These are phyloP conservation scores for Suncus etruscus DNA, from an alignment of 2,113 vertebrate genomes.

Conservation along the genomic window DNA sequence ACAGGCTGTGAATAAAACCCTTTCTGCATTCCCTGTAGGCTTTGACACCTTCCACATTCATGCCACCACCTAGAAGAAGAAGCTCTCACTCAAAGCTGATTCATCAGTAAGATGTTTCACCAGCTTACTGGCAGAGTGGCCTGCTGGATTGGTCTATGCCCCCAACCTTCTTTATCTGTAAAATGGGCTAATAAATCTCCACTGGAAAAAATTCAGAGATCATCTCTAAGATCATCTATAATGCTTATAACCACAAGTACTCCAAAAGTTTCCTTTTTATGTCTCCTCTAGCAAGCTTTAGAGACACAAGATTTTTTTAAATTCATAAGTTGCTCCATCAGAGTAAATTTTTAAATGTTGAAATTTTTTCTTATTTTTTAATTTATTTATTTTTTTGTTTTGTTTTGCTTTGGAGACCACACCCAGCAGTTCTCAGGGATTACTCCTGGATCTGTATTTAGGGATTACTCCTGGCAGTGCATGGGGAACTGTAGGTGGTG, in stretches of 20 bases:
- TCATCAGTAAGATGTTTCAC: no score
- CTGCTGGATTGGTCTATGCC: not conserved
- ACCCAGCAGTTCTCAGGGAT: no score
- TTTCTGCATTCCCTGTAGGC: not conserved
- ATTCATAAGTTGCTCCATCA: not conserved
- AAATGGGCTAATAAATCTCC: not conserved
- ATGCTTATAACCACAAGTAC: not conserved
- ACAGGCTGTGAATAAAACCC: not conserved
- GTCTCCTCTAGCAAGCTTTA: not conserved
- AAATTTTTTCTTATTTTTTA: not conserved
- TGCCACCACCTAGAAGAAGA: no score
- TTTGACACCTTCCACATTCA: no score
- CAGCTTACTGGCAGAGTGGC: not conserved
- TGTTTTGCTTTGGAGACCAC: no score
- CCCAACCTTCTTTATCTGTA: not conserved
- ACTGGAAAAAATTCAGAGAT: not conserved
- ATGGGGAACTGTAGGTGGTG: no score
- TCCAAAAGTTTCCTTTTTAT: no score
- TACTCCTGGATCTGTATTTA: no score
- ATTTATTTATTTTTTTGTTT: no score
- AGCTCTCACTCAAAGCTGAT: no score
- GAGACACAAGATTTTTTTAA: not conserved
- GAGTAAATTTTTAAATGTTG: not conserved
- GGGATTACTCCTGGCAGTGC: no score
- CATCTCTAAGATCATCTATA: not conserved